Evolutionary conservation across 2,113 vertebrate genomes (phyloP).

Genomic region (Rana temporaria): DNA sequence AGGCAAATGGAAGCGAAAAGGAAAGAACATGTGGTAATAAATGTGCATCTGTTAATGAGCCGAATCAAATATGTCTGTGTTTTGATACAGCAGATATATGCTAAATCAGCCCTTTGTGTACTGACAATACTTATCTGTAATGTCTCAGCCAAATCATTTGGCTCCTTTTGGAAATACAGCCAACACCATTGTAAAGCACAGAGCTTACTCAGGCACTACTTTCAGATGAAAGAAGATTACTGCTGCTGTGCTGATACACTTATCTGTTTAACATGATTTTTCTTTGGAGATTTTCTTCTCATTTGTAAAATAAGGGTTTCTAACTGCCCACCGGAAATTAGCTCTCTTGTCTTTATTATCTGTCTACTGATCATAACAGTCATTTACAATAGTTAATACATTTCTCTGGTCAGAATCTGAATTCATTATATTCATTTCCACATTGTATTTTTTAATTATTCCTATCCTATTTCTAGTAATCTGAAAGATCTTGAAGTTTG

Average conservation of each 20-base stretch:
- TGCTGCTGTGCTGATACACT: neutral
- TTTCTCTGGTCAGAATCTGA: too few relatives aligned
- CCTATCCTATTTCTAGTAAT: too few relatives aligned
- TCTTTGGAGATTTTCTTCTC: neutral
- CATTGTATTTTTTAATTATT: too few relatives aligned
- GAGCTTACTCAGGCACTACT: neutral
- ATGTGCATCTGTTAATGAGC: neutral
- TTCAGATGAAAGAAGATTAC: slow-evolving; percentile 5
- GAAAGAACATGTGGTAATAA: neutral
- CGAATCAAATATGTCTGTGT: neutral
- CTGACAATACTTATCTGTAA: slow-evolving; percentile 11
- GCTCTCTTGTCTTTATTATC: too few relatives aligned
- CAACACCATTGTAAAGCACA: neutral
- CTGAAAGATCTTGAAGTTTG: too few relatives aligned
- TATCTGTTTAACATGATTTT: slow-evolving; percentile 8
- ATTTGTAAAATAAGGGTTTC: neutral
- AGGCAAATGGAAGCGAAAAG: neutral
- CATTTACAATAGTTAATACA: too few relatives aligned
- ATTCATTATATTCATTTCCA: too few relatives aligned
- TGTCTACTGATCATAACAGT: too few relatives aligned
- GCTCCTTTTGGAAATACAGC: neutral
- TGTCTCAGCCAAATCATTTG: neutral
- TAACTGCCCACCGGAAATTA: neutral
- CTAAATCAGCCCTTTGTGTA: neutral
- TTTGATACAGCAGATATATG: neutral